Evolutionary conservation across 2,888 invertebrate species (phyloP).

Genomic region (Dilophus febrilis): DNA sequence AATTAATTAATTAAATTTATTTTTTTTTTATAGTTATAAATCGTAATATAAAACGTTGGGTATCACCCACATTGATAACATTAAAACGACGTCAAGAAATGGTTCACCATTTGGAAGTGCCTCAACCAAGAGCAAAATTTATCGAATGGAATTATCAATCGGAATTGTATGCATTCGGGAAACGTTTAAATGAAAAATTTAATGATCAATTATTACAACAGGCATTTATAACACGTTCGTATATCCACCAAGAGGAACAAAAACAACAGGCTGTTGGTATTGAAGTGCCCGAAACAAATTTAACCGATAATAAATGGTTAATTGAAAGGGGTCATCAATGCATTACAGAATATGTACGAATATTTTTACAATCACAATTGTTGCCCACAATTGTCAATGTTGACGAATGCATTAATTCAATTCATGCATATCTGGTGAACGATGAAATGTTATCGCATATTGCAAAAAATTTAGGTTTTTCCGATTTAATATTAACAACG

Average conservation of each 20-base stretch:
- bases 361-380: conserved; percentile 49
- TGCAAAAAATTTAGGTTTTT: conserved; percentile 58
- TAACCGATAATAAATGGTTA: conserved; percentile 51
- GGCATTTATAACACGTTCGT: conserved; percentile 68
- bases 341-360: conserved; percentile 43
- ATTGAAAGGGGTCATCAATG: conserved; percentile 49
- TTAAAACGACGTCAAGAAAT: conserved; percentile 39
- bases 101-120: conserved; percentile 36
- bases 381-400: conserved; percentile 64
- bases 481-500: conserved; percentile 58
- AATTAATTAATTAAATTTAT: not conserved
- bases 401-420: conserved; percentile 43
- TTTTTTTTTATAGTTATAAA: not conserved
- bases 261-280: conserved; percentile 55
- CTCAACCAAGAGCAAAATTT: conserved; percentile 39
- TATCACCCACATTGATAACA: conserved; percentile 48
- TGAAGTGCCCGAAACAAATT: conserved; percentile 35
- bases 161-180: conserved; percentile 76
- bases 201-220: conserved; percentile 46
- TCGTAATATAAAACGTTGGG: conserved; percentile 37
- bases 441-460: conserved; percentile 52
- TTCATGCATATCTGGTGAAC: conserved; percentile 47
- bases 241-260: conserved; percentile 50
- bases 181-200: conserved; percentile 71
- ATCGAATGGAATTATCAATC: conserved; percentile 79